Percentiles rank a stretch among this genome's conserved stretches.
Evolutionary conservation across 2,888 invertebrate genomes (phyloP).

Genomic region (Gortyna flavago): DNA sequence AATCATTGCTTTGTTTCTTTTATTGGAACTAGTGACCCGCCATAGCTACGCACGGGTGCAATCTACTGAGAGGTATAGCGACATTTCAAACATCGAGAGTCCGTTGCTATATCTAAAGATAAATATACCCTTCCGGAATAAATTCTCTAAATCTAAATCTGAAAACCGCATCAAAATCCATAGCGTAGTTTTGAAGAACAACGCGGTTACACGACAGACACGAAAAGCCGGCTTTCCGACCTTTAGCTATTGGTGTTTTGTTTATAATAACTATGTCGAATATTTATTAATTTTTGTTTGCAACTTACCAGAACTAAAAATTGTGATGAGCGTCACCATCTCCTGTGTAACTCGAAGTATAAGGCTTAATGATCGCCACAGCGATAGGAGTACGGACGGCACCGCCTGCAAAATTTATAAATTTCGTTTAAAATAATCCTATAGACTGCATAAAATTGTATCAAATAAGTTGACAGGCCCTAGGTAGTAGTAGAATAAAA

Average conservation of each 20-base stretch:
- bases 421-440: background rate
- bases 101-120: background rate
- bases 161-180: background rate
- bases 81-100: background rate
- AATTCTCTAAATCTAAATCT: background rate
- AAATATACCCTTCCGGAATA: background rate
- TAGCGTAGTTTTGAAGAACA: background rate
- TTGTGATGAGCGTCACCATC: constrained; percentile 70
- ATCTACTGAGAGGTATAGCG: background rate
- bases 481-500: background rate
- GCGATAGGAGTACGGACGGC: constrained; percentile 76
- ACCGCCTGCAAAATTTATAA: constrained; percentile 71
- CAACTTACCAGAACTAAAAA: constrained; percentile 76
- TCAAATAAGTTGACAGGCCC: background rate
- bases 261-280: background rate
- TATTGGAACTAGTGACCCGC: background rate
- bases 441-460: background rate
- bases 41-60: background rate
- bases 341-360: constrained; percentile 73
- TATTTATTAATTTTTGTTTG: background rate
- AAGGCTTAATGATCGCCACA: constrained; percentile 75
- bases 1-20: background rate
- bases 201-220: background rate
- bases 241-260: background rate
- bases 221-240: background rate